phyloP scores from a whole-genome alignment of 1,140 invertebrate genomes.

The Bombus picipes region DNA sequence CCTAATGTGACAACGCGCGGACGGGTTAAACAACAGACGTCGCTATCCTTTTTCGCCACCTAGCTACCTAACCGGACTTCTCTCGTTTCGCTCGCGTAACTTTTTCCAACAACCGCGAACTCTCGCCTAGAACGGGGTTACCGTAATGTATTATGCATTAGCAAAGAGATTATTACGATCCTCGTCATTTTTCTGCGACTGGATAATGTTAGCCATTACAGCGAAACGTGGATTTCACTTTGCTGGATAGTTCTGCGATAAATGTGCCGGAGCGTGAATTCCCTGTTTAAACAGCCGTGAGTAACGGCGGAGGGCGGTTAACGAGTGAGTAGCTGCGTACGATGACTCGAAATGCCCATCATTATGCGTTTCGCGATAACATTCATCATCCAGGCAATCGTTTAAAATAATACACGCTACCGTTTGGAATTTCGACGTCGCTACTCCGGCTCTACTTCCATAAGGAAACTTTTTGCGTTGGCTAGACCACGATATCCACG shows the following conservation, averaged over 20 bases:
- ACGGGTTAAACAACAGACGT: neutral
- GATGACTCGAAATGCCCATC: constrained; percentile 24
- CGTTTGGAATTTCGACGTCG: neutral
- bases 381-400: constrained; percentile 23
- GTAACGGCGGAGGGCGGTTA: constrained; percentile 31
- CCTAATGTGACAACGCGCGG: constrained; percentile 49
- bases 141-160: constrained; percentile 47
- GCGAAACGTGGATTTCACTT: constrained; percentile 40
- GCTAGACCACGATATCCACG: no score
- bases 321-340: constrained; percentile 32
- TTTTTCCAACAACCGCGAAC: neutral
- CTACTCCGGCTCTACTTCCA: neutral
- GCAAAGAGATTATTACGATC: constrained; percentile 44
- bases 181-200: constrained; percentile 27
- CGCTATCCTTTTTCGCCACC: neutral
- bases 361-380: constrained; percentile 10
- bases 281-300: constrained; percentile 31
- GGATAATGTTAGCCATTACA: constrained; percentile 37
- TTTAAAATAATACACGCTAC: constrained; percentile 11
- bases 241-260: constrained; percentile 15
- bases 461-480: neutral
- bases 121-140: neutral
- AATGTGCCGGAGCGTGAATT: constrained; percentile 26
- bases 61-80: neutral
- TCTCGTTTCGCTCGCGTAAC: neutral